Evolutionary conservation across 2,113 vertebrate species (phyloP).

Genomic region (Elephantulus edwardii): DNA sequence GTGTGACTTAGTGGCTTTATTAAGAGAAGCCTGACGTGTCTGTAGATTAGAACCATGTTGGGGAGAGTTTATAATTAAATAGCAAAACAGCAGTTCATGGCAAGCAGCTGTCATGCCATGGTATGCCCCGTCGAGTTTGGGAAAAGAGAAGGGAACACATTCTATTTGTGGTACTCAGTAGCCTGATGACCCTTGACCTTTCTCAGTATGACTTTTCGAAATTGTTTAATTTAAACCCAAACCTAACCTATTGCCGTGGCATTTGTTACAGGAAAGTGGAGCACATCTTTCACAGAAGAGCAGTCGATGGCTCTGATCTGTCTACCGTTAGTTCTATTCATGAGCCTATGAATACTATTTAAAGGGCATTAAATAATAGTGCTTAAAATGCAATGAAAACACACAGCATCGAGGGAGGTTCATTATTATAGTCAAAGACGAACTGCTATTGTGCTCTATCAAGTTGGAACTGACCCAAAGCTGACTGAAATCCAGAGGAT

Average conservation of each 20-base stretch:
- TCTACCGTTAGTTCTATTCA: no score
- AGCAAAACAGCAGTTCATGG: conserved; percentile 42
- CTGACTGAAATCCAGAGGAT: no score
- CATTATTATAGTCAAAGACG: neutral
- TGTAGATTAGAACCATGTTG: conserved; percentile 40
- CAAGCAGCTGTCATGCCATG: conserved; percentile 62
- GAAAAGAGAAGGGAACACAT: neutral
- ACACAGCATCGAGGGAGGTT: neutral
- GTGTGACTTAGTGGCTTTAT: conserved; percentile 17
- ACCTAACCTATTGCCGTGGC: neutral
- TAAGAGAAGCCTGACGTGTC: conserved; percentile 59
- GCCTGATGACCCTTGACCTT: neutral
- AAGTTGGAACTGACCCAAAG: no score
- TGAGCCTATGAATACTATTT: neutral
- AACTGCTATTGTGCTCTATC: no score
- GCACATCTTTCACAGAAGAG: neutral
- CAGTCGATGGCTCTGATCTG: no score
- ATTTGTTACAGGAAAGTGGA: no score
- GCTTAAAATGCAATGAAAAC: neutral
- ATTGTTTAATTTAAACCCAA: neutral
- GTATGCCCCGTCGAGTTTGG: neutral
- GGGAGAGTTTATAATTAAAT: conserved; percentile 71
- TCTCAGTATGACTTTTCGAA: neutral
- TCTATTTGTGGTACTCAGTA: neutral
- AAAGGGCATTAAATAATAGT: neutral